phyloP scores from a whole-genome alignment of 1,140 invertebrate species.

The Listronotus bonariensis region DNA sequence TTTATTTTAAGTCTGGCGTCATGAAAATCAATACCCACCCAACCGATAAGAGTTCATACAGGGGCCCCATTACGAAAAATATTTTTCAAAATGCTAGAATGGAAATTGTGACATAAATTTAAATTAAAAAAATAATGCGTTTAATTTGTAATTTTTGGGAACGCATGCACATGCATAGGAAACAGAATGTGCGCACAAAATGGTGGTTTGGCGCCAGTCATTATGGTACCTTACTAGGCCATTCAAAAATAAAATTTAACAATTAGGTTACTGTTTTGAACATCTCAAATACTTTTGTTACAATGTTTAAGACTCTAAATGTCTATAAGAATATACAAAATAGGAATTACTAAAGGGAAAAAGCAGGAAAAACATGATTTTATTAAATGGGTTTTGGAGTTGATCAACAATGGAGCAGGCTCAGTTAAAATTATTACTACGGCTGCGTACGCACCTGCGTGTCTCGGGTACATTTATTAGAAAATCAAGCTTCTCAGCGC shows the following conservation, averaged over 20 bases:
- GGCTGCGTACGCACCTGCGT: slow-evolving; percentile 91
- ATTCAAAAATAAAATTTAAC: slow-evolving; percentile 14
- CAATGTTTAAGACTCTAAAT: too few species aligned
- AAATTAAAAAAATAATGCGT: slow-evolving; percentile 23
- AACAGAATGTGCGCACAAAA: slow-evolving; percentile 49
- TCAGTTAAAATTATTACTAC: slow-evolving; percentile 80
- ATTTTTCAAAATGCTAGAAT: not conserved
- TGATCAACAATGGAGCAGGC: slow-evolving; percentile 67
- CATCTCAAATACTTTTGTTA: too few species aligned
- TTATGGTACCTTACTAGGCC: slow-evolving; percentile 35
- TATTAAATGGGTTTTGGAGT: slow-evolving; percentile 38
- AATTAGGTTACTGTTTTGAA: slow-evolving; percentile 4
- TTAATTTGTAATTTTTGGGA: slow-evolving; percentile 45
- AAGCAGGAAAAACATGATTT: slow-evolving; percentile 25
- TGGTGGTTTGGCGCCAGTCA: slow-evolving; percentile 48
- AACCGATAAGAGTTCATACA: not conserved
- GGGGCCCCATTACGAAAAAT: not conserved
- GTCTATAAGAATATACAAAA: not conserved
- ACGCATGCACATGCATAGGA: slow-evolving; percentile 50
- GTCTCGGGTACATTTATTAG: slow-evolving; percentile 60
- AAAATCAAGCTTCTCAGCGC: slow-evolving; percentile 51
- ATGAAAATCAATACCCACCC: slow-evolving; percentile 21
- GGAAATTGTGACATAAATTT: slow-evolving; percentile 4
- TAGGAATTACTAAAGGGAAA: slow-evolving; percentile 1
- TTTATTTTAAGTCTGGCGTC: slow-evolving; percentile 7